Base-by-base conservation (phyloP, 2,797 vertebrate genomes). In the Cuculus canorus region DNA sequence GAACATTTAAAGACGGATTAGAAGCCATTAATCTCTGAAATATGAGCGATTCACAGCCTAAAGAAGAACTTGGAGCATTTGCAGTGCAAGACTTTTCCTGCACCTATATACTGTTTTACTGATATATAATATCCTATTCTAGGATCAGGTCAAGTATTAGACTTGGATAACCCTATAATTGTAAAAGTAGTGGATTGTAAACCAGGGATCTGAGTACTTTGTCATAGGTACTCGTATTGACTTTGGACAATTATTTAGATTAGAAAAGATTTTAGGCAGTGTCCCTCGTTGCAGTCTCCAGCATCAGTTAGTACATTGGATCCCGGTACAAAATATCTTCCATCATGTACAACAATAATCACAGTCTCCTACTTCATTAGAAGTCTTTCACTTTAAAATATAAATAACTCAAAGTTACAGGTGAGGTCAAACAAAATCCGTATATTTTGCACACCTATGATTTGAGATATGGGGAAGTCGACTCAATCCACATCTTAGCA, bases 1-100 rank as follows among this genome's bases (percentile, higher is more conserved):
- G 93, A 97, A 96, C 93, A 89, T 97, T 97, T 96, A 86, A 94
- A 97, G 97, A 96, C n/a, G 9, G 95, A 93, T 95, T 95, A 96
- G 76, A 95, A 96, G 69, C 32, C 79, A 96, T 97, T 97, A 97
- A 94, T 96, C 84, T 94, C 13, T 9, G 64, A 94, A 96, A 96
- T 96, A 89, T 81, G 72, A 93, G 75, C 78, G 75, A 53, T 82
- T 92, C 23, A 13, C n/a, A 93, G 45, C 53, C 81, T 82, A 43
- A 45, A 88, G 69, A 94, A 41, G 75, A 91, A 68, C 88, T 81
- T 8, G 0, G 33, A 77, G 27, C n/a, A 54, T 59, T 95, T 78
- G 15, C 45, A 88, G 61, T 7, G 48, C 43, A 56, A 57, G 32
- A 41, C 24, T 73, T 41, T 66, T 64, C 72, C 82, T 76, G 9